A percentile compares a stretch with the other conserved stretches of the same genome.
Evolutionary conservation across 1,140 invertebrate genomes (phyloP).

Genomic region (Trachymyrmex cornetzi): DNA sequence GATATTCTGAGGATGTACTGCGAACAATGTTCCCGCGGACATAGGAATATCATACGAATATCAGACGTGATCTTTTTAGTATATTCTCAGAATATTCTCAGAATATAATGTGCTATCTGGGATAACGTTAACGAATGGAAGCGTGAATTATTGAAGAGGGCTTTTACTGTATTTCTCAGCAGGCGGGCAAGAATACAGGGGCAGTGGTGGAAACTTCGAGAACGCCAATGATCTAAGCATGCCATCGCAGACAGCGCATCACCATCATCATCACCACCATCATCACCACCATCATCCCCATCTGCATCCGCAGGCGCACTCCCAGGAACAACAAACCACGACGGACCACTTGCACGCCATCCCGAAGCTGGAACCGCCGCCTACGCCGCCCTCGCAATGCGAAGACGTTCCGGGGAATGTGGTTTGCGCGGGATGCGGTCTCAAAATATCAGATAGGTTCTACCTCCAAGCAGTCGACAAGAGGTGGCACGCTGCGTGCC

Average conservation of each 20-base stretch:
- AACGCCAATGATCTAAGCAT: constrained; percentile 81
- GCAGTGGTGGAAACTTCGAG: constrained; percentile 80
- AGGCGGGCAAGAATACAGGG: constrained; percentile 83
- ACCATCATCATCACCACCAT: constrained; percentile 78
- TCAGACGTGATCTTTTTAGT: no score
- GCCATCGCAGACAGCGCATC: constrained; percentile 80
- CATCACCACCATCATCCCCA: constrained; percentile 79
- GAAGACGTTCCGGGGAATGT: constrained; percentile 85
- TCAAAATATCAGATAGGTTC: constrained; percentile 94
- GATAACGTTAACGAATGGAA: background rate
- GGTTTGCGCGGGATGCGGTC: constrained; percentile 94
- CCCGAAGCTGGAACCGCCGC: constrained; percentile 87
- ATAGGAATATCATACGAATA: no score
- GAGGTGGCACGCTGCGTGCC: constrained; percentile 96
- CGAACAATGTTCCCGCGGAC: no score
- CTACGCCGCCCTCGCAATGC: constrained; percentile 85
- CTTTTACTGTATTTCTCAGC: background rate
- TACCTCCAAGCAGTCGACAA: constrained; percentile 97
- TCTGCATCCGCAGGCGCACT: constrained; percentile 81
- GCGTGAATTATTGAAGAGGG: background rate
- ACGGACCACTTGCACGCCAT: constrained; percentile 83
- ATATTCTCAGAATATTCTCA: no score
- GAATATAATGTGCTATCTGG: no score
- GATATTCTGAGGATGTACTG: no score
- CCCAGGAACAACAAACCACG: constrained; percentile 78